Percentiles rank a stretch among this genome's conserved stretches.
phyloP scores from a whole-genome alignment of 2,888 invertebrate species.

The Kuschelorhynchus macadamiae region DNA sequence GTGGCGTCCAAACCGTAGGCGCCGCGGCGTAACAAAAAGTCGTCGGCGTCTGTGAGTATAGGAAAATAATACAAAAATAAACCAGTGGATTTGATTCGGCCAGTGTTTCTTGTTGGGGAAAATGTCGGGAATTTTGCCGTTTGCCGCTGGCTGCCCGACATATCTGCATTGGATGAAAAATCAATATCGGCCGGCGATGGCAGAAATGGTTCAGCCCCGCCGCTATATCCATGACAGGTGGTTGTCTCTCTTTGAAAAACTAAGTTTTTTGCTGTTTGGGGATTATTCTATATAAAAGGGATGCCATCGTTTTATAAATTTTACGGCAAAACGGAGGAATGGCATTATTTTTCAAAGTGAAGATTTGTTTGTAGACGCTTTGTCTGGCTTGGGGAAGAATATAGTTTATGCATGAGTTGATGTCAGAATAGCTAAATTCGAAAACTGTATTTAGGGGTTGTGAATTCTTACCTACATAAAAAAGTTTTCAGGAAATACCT shows the following conservation, averaged over 20 bases:
- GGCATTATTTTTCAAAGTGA: too few species aligned
- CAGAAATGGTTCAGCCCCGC: slow-evolving; percentile 41
- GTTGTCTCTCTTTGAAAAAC: slow-evolving; percentile 38
- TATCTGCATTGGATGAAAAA: slow-evolving; percentile 70
- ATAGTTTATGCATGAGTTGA: too few species aligned
- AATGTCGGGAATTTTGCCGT: slow-evolving; percentile 39
- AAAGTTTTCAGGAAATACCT: too few species aligned
- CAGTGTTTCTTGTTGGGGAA: slow-evolving; percentile 30
- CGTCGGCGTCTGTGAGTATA: slow-evolving; percentile 28
- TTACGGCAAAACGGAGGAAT: too few species aligned
- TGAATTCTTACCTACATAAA: too few species aligned
- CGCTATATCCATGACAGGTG: slow-evolving; percentile 40
- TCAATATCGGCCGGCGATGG: slow-evolving; percentile 63
- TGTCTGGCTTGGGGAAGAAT: too few species aligned
- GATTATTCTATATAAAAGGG: background rate
- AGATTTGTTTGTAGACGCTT: too few species aligned
- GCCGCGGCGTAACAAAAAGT: slow-evolving; percentile 37
- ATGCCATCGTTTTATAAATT: too few species aligned
- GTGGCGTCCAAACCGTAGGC: slow-evolving; percentile 31
- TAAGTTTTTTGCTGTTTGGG: background rate
- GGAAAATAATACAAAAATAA: slow-evolving; percentile 38
- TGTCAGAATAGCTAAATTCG: too few species aligned
- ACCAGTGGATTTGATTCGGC: slow-evolving; percentile 25
- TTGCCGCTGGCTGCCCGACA: slow-evolving; percentile 60
- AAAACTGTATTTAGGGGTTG: too few species aligned